Base-by-base conservation (phyloP, 2,888 invertebrate species). In the Drosophila paramelanica region DNA sequence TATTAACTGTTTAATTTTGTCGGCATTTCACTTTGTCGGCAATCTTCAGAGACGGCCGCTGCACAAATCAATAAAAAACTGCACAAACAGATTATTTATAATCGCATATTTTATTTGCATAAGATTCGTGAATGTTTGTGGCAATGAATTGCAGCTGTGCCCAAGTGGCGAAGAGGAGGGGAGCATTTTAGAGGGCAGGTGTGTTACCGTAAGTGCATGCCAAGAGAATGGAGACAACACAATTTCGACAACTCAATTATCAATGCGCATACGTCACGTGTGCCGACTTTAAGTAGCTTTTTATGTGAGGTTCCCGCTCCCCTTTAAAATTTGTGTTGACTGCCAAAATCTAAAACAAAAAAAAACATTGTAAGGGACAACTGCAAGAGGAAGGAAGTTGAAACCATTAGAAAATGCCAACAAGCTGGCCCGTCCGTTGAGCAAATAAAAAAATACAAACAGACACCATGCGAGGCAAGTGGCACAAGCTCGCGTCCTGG, bases 391-490 rank as follows among this genome's bases (percentile, higher is more conserved):
- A 89, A 88, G 85, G 88, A 85, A 89, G 85, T 88, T 87, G 86
- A 88, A 85, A 70, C 85, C 89, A 85, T 85, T 85, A 89, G 84
- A 85, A 89, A 77, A 85, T 89, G 84, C 68, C 79, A 73, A 75
- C 76, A 53, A 75, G 74, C 51, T 17, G 39, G 70, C 53, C 70
- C 60, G 49, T 49, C 52, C 59, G 52, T 60, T 31, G 68, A 49
- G 43, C 68, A 74, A 68, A 72, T 56, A 77, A 83, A 83, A 36
- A 3, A 13, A 36, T 3, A 36, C 11, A 36, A 36, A 13, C 17
- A 41, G 49, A 51, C 41, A 23, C 33, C 46, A 74, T 67, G 39
- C 42, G 74, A 42, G 50, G 66, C 61, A 42, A 25, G 46, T 1
- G n/a, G 23, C 52, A 49, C 23, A 41, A 33, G 49, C 52, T 38